These are phyloP conservation scores for Scaeva pyrastri DNA, from an alignment of 2,888 invertebrate genomes.

Conservation along the genomic window DNA sequence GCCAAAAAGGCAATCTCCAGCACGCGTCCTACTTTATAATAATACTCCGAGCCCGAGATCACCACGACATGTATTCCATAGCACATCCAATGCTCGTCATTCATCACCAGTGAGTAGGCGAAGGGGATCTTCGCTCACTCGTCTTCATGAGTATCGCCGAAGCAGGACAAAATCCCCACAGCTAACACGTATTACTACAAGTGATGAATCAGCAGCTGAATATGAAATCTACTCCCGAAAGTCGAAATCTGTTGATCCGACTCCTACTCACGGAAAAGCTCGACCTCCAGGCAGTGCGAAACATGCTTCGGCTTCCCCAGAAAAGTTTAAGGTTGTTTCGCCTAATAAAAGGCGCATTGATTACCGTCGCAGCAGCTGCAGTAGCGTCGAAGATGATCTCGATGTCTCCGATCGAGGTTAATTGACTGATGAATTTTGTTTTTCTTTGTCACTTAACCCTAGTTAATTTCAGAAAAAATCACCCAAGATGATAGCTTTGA, in stretches of 20 bases:
- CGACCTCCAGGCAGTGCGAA: not conserved
- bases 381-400: constrained; percentile 77
- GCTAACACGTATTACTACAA: constrained; percentile 42
- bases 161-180: constrained; percentile 75
- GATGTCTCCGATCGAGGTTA: constrained; percentile 80
- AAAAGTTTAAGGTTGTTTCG: constrained; percentile 18
- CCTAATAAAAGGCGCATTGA: constrained; percentile 29
- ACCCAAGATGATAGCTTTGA: constrained; percentile 79
- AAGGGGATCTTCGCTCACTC: constrained; percentile 63
- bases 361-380: constrained; percentile 48
- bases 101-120: constrained; percentile 75
- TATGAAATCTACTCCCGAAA: constrained; percentile 62
- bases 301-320: constrained; percentile 18
- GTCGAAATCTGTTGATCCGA: constrained; percentile 71
- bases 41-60: constrained; percentile 80
- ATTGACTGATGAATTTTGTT: constrained; percentile 8
- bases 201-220: constrained; percentile 50
- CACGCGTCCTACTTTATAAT: constrained; percentile 81
- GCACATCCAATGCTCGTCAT: constrained; percentile 34
- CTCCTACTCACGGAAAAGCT: constrained; percentile 45
- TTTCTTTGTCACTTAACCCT: too few species aligned
- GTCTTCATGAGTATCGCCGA: constrained; percentile 76
- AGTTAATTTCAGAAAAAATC: constrained; percentile 77
- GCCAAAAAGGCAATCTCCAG: constrained; percentile 79
- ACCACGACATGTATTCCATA: constrained; percentile 75